Evolutionary conservation across 2,888 invertebrate species (phyloP).

Genomic region (Leptopilina myrica): DNA sequence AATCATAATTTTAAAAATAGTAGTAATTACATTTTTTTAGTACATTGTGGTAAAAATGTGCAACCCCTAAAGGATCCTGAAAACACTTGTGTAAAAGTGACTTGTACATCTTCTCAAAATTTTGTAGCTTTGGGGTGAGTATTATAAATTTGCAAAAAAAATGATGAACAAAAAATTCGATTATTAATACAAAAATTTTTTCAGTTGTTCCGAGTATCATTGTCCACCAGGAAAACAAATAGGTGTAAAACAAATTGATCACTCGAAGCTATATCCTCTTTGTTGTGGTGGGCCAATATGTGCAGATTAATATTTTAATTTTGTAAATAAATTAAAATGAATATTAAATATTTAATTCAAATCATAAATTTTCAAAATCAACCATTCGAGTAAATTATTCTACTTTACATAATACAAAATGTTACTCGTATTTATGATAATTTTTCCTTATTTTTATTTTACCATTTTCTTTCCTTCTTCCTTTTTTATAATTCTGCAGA

Average conservation of each 20-base stretch:
- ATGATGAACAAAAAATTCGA: not conserved
- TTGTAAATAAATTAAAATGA: too few relatives aligned
- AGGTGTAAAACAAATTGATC: constrained; percentile 44
- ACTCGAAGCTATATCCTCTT: constrained; percentile 49
- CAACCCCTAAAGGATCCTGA: constrained; percentile 32
- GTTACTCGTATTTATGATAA: too few relatives aligned
- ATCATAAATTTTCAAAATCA: too few relatives aligned
- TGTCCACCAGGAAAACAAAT: constrained; percentile 45
- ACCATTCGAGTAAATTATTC: too few relatives aligned
- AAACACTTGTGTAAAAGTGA: constrained; percentile 46
- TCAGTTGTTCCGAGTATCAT: constrained; percentile 43
- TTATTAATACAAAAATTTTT: not conserved
- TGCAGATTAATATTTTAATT: not conserved
- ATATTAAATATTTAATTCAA: not conserved
- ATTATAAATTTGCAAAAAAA: not conserved
- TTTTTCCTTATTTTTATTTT: too few relatives aligned
- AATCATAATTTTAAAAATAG: not conserved
- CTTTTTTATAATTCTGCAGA: too few relatives aligned
- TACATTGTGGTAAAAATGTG: constrained; percentile 36
- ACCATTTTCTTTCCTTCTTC: too few relatives aligned
- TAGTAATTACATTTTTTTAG: constrained; percentile 46
- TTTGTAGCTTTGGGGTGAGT: constrained; percentile 44
- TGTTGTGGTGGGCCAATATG: constrained; percentile 52
- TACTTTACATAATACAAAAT: too few relatives aligned
- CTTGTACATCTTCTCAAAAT: constrained; percentile 38